Conservation (phyloP, 2,113 vertebrate genomes). For the Lynx canadensis region DNA sequence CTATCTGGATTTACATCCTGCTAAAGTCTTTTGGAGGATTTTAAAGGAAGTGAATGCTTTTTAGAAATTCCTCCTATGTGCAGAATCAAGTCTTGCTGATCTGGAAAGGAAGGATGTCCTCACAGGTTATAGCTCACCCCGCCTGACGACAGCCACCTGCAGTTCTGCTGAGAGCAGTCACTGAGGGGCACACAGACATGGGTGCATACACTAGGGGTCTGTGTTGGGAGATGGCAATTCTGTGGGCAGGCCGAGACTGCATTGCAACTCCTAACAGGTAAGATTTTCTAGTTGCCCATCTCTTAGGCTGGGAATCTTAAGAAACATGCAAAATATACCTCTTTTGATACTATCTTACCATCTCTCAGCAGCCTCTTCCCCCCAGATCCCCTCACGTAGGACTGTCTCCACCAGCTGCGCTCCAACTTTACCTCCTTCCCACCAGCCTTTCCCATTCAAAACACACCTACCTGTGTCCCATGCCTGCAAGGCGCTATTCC, state of each 20-base stretch:
- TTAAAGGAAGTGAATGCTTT: slow-evolving; percentile 65
- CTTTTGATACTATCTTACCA: background rate
- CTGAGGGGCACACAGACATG: background rate
- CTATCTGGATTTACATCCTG: slow-evolving; percentile 14
- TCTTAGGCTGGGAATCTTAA: background rate
- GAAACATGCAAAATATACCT: background rate
- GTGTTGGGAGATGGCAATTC: background rate
- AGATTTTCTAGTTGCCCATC: slow-evolving; percentile 3
- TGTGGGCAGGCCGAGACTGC: background rate
- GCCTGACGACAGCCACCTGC: background rate
- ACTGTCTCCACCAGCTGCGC: background rate
- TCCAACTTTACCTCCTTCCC: background rate
- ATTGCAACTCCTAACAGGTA: background rate
- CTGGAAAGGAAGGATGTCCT: background rate
- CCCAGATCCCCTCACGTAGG: background rate
- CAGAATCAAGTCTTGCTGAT: background rate
- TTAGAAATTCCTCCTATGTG: background rate
- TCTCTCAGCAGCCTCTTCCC: background rate
- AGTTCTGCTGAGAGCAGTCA: background rate
- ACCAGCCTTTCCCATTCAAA: background rate
- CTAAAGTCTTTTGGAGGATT: slow-evolving; percentile 66
- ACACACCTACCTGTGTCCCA: background rate
- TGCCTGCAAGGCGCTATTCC: background rate
- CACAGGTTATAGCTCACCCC: background rate
- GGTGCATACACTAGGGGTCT: background rate